These are phyloP conservation scores for Scaptomyza caliginosa DNA, from an alignment of 2,888 invertebrate species.

Conservation along the genomic window DNA sequence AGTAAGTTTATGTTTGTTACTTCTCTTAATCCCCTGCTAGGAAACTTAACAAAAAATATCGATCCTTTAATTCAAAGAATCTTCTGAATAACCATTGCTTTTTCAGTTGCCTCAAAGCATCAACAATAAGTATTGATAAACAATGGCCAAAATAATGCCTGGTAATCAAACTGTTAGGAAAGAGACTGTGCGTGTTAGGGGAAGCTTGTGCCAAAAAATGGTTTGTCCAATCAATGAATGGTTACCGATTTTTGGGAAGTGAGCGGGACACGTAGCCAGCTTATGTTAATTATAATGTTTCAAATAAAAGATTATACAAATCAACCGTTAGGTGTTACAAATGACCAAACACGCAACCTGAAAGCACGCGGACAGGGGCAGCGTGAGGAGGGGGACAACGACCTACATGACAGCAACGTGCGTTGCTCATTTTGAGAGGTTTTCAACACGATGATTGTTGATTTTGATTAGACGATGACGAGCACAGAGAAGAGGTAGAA, in stretches of 20 bases:
- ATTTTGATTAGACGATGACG: conserved; percentile 70
- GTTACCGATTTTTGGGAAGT: conserved; percentile 20
- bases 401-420: conserved; percentile 47
- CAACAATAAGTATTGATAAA: background rate
- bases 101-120: background rate
- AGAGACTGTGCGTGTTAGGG: background rate
- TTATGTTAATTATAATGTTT: conserved; percentile 70
- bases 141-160: too few species aligned
- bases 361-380: background rate
- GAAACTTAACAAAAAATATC: background rate
- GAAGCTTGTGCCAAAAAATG: conserved; percentile 34
- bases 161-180: background rate
- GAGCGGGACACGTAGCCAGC: conserved; percentile 31
- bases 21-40: background rate
- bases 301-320: conserved; percentile 67
- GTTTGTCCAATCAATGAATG: conserved; percentile 34
- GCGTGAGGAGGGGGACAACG: conserved; percentile 1
- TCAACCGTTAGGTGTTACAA: conserved; percentile 77
- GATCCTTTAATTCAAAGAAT: background rate
- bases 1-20: too few species aligned
- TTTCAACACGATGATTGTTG: conserved; percentile 65
- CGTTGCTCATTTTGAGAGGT: conserved; percentile 46
- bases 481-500: background rate
- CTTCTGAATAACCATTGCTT: background rate
- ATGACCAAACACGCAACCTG: conserved; percentile 68